These are phyloP conservation scores for Kryptolebias marmoratus DNA, from an alignment of 2,113 vertebrate genomes.

Conservation along the genomic window DNA sequence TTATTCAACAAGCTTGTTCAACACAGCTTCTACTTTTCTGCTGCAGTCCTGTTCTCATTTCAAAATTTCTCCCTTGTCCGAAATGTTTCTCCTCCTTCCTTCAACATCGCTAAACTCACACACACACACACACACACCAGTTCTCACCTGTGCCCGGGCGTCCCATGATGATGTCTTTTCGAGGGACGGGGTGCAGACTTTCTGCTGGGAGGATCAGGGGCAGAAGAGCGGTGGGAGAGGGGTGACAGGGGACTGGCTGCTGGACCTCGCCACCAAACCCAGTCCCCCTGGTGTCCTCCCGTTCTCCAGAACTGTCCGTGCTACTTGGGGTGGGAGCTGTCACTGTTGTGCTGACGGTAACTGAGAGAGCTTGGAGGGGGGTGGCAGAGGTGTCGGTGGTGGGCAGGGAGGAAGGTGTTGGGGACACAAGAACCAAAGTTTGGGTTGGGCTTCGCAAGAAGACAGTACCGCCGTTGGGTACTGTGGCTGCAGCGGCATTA, in stretches of 20 bases:
- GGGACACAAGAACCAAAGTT: constrained; percentile 78
- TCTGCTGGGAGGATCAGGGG: constrained; percentile 89
- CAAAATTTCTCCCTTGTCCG: not conserved
- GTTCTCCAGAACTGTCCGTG: constrained; percentile 55
- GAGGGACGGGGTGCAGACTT: constrained; percentile 87
- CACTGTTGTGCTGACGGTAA: constrained; percentile 72
- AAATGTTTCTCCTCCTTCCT: not conserved
- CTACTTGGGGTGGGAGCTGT: constrained; percentile 56
- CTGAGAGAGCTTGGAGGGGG: constrained; percentile 75
- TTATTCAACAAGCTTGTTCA: not conserved
- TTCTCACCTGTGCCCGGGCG: constrained; percentile 91
- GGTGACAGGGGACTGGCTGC: constrained; percentile 92
- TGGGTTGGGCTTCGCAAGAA: constrained; percentile 76
- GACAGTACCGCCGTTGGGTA: constrained; percentile 77
- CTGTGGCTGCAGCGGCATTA: constrained; percentile 80
- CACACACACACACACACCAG: constrained; percentile 4
- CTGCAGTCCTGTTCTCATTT: not conserved
- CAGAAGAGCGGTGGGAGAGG: constrained; percentile 89
- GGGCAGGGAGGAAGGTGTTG: constrained; percentile 72
- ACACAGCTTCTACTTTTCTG: not conserved
- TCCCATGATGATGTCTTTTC: constrained; percentile 94
- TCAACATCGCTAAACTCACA: constrained; percentile 8
- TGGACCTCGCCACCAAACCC: constrained; percentile 75
- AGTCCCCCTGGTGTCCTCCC: constrained; percentile 51
- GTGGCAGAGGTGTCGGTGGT: constrained; percentile 56